These are phyloP conservation scores for Phortica okadai DNA, from an alignment of 2,888 invertebrate genomes.

Conservation along the genomic window DNA sequence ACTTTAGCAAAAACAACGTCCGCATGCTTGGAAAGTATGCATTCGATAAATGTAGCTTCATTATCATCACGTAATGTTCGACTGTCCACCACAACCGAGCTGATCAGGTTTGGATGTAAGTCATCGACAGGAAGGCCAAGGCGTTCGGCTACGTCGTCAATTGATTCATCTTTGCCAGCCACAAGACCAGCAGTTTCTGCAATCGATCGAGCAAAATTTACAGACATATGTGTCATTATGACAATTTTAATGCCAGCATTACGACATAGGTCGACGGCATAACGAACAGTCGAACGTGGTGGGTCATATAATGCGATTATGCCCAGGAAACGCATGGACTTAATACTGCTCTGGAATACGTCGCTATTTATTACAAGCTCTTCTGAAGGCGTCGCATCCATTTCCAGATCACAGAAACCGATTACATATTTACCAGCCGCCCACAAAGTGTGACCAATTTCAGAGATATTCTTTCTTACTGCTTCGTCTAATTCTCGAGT, in stretches of 20 bases:
- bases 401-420: slow-evolving; percentile 44
- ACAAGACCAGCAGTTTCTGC: slow-evolving; percentile 53
- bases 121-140: slow-evolving; percentile 15
- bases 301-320: slow-evolving; percentile 49
- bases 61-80: slow-evolving; percentile 38
- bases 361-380: neutral
- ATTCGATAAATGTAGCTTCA: slow-evolving; percentile 45
- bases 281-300: slow-evolving; percentile 37
- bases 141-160: slow-evolving; percentile 36
- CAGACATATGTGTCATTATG: slow-evolving; percentile 28
- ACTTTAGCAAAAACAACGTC: slow-evolving; percentile 51
- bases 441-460: neutral
- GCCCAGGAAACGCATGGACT: slow-evolving; percentile 48
- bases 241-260: slow-evolving; percentile 58
- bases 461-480: neutral
- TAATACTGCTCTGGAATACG: neutral
- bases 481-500: neutral
- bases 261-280: slow-evolving; percentile 45
- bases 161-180: neutral
- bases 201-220: slow-evolving; percentile 36
- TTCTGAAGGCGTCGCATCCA: neutral
- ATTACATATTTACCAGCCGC: slow-evolving; percentile 46
- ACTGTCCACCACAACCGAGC: slow-evolving; percentile 42
- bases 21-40: slow-evolving; percentile 41
- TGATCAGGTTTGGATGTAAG: slow-evolving; percentile 3